phyloP scores from a whole-genome alignment of 1,140 invertebrate species.

The Papilio aristodemus region DNA sequence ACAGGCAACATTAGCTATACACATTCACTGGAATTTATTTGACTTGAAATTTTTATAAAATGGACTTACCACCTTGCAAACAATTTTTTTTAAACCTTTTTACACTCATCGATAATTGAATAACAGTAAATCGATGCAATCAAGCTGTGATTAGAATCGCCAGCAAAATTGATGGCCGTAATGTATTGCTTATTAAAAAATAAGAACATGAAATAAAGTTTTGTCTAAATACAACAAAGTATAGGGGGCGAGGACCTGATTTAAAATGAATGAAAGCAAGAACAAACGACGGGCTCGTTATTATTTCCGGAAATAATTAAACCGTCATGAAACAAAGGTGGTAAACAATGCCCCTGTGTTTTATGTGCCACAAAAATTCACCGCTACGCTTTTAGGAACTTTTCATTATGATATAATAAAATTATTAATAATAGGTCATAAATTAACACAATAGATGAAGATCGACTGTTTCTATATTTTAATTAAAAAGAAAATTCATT shows the following conservation, averaged over 20 bases:
- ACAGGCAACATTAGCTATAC: no score
- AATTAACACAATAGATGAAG: no score
- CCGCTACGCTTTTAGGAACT: background rate
- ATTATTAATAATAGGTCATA: background rate
- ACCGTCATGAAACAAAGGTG: conserved; percentile 31
- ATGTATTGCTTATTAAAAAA: background rate
- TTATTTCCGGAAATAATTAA: conserved; percentile 34
- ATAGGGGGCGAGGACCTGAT: conserved; percentile 4
- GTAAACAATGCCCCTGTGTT: conserved; percentile 12
- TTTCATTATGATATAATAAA: background rate
- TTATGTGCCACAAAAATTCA: conserved; percentile 4
- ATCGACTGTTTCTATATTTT: no score
- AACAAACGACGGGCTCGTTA: conserved; percentile 32
- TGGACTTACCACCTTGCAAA: no score
- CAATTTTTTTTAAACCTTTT: no score
- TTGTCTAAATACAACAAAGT: background rate
- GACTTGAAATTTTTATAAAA: no score
- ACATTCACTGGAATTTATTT: no score
- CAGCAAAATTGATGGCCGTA: no score
- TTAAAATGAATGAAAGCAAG: conserved; percentile 27
- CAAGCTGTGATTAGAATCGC: no score
- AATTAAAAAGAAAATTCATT: no score
- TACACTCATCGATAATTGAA: no score
- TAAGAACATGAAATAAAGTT: background rate
- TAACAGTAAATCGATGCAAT: no score